Evolutionary conservation across 2,113 vertebrate genomes (phyloP).

Genomic region (Dendropsophus ebraccatus): DNA sequence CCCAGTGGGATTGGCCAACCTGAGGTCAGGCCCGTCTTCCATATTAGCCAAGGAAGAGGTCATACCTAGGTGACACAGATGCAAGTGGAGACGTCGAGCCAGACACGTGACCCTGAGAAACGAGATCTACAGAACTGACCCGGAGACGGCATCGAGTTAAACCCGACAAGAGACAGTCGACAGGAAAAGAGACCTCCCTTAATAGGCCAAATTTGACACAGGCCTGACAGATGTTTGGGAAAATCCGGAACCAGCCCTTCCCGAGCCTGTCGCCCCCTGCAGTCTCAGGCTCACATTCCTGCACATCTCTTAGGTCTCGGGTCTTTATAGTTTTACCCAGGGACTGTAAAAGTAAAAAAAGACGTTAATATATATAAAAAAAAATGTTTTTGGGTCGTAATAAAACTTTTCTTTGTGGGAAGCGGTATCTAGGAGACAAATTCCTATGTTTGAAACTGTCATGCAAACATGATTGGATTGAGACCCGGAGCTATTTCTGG

Average conservation of each 20-base stretch:
- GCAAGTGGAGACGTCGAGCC: neutral
- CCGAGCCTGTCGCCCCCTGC: slow-evolving; percentile 20
- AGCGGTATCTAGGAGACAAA: slow-evolving; percentile 24
- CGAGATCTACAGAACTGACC: neutral
- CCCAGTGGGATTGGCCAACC: too few species aligned
- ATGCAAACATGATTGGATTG: slow-evolving; percentile 51
- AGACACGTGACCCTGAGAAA: slow-evolving; percentile 3
- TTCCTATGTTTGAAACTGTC: slow-evolving; percentile 43
- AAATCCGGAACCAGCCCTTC: slow-evolving; percentile 17
- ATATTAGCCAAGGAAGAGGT: neutral
- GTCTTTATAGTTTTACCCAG: neutral
- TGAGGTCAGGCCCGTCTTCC: neutral
- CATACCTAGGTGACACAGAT: slow-evolving; percentile 25
- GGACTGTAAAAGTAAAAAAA: slow-evolving; percentile 29
- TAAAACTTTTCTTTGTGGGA: slow-evolving; percentile 47
- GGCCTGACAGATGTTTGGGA: slow-evolving; percentile 35
- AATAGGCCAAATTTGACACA: slow-evolving; percentile 27
- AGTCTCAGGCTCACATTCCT: slow-evolving; percentile 9
- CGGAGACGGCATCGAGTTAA: slow-evolving; percentile 17
- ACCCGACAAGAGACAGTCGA: neutral
- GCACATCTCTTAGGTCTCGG: neutral
- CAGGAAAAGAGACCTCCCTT: slow-evolving; percentile 22
- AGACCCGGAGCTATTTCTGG: slow-evolving; percentile 38
- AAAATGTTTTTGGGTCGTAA: neutral
- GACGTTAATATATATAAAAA: slow-evolving; percentile 22